Conservation (phyloP, 1,140 invertebrate species). For the Hormaphis cornu region DNA sequence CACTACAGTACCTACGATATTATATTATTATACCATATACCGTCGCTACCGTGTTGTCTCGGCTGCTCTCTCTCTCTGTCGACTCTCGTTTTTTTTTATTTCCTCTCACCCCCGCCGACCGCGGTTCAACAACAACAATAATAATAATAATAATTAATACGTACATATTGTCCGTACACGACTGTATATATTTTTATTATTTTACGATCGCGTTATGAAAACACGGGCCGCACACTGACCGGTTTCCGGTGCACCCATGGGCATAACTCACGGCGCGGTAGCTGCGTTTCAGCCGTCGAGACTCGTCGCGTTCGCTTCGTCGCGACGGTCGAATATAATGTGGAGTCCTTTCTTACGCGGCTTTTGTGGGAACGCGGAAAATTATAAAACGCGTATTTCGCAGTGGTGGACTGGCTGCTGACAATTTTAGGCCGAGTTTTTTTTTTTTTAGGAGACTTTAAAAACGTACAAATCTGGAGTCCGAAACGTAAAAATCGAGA, state of each 20-base stretch:
- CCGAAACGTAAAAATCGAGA: too few relatives aligned
- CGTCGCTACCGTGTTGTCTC: too few relatives aligned
- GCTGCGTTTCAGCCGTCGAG: background rate
- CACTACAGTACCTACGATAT: background rate
- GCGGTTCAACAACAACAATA: background rate
- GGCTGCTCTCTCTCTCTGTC: background rate
- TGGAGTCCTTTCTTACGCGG: too few relatives aligned
- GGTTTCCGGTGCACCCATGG: conserved; percentile 8
- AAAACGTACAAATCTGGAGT: too few relatives aligned
- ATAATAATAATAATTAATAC: conserved; percentile 21
- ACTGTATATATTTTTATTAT: conserved; percentile 1
- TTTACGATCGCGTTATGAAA: conserved; percentile 23
- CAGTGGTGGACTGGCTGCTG: too few relatives aligned
- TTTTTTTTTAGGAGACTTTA: too few relatives aligned
- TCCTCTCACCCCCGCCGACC: background rate
- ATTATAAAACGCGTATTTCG: too few relatives aligned
- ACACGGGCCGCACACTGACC: conserved; percentile 18
- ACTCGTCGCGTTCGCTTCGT: too few relatives aligned
- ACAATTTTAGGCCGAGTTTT: too few relatives aligned
- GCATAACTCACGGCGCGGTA: conserved; percentile 13
- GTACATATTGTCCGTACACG: background rate
- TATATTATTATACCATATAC: background rate
- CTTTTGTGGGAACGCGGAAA: too few relatives aligned
- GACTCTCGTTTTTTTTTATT: background rate
- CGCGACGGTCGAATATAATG: too few relatives aligned